A percentile compares a stretch with the other conserved stretches of the same genome.
phyloP scores from a whole-genome alignment of 2,113 vertebrate genomes.

The Sander vitreus region DNA sequence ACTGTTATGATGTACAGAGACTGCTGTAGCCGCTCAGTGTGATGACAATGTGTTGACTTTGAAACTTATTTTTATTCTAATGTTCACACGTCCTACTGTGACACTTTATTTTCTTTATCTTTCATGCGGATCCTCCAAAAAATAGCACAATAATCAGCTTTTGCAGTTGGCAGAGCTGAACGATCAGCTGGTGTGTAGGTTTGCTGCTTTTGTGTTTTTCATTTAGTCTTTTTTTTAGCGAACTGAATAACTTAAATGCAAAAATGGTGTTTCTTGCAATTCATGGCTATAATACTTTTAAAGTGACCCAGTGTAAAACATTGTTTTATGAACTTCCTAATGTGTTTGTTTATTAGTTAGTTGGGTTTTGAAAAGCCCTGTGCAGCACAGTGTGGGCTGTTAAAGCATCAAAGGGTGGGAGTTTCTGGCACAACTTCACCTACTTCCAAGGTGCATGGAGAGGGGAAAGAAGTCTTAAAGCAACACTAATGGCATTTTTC shows the following conservation, averaged over 20 bases:
- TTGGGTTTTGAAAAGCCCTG: background rate
- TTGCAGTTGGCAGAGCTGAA: background rate
- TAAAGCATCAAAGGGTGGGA: background rate
- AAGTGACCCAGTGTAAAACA: background rate
- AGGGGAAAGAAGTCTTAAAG: no score
- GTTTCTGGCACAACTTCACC: no score
- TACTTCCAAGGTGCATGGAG: no score
- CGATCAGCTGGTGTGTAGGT: constrained; percentile 17
- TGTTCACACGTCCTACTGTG: background rate
- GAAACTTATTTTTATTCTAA: background rate
- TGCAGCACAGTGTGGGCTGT: background rate
- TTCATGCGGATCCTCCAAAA: constrained; percentile 10
- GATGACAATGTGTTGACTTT: constrained; percentile 15
- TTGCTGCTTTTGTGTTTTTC: constrained; percentile 1
- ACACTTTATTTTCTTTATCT: background rate
- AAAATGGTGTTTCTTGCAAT: background rate
- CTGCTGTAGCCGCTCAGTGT: constrained; percentile 7
- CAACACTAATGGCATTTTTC: no score
- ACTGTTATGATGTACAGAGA: constrained; percentile 7
- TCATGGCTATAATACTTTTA: background rate
- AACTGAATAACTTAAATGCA: background rate
- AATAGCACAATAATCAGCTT: constrained; percentile 11
- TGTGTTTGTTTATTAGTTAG: background rate
- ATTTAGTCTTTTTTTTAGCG: background rate
- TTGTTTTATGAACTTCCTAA: background rate